Evolutionary conservation across 2,888 invertebrate genomes (phyloP), one percentile per base, ranked within the genome.

Genomic region (Polyommatus icarus): DNA sequence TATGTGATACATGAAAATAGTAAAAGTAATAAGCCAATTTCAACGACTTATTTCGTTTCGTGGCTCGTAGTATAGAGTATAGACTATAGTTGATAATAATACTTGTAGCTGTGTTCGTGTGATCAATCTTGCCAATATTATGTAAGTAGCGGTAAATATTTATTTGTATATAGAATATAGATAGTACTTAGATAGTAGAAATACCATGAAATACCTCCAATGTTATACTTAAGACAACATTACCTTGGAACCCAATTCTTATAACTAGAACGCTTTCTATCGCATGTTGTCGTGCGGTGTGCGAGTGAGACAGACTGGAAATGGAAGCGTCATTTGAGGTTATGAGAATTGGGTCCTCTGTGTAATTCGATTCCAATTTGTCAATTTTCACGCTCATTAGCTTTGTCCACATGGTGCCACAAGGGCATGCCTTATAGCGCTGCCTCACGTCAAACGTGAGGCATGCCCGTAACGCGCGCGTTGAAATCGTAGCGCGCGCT

Each of bases 171-270:
- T 59, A 59, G 57, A 6, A n/a, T 7, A n/a, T 59, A 67, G 15
- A 59, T 32, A 29, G 5, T 29, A 32, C 1, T 29, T 29, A 40
- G 1, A 40, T 40, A 40, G 40, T 40, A 67, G 29, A 15, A 29
- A 67, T 67, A 67, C 67, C 67, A 32, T 67, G 67, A 67, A 67
- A 67, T 67, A 67, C 67, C 67, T 67, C 67, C 29, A 67, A 67
- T 67, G 29, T 67, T 12, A 15, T 67, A 32, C 24, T 12, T 61
- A 29, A 67, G 61, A 29, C 15, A 29, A 67, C 6, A 29, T 67
- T 32, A 15, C 15, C 29, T 29, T 15, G 67, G 67, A 24, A 18
- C 8, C 59, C 54, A 18, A 54, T 54, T 54, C 54, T 54, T 54
- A 18, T 18, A 54, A 54, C 18, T 54, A 4, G 54, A 54, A 54